Base-by-base conservation (phyloP, 2,113 vertebrate species). In the Copsychus sechellarum region DNA sequence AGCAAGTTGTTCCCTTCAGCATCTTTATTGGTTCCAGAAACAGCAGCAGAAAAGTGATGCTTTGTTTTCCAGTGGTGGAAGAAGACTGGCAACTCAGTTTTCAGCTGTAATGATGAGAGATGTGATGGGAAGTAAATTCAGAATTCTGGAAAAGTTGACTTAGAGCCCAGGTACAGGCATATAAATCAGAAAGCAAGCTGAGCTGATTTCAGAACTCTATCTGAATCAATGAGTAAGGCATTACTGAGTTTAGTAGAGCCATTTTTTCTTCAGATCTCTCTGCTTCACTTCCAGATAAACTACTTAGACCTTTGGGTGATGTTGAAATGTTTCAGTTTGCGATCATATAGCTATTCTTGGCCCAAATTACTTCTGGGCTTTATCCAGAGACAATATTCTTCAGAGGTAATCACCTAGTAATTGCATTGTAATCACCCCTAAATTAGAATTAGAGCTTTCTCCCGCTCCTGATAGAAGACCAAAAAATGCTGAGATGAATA, bases 11-110 rank as follows among this genome's bases (percentile, higher is more conserved):
- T 87, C 43, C 61, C 43, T 82, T 92, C 9, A 2, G 45, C 76
- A 80, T 82, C 82, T 87, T 91, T 65, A 74, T 14, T 87, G 31
- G 82, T 90, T 91, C 78, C 90, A 91, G 78, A n/a, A 43, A 56
- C n/a, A 82, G 78, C 43, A 62, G 65, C 70, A 67, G 48, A 23
- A 91, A 89, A 89, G 33, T 0, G 0, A 56, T 48, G 47, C 43
- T 81, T 87, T 91, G 47, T 87, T 92, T 81, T 77, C 61, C n/a
- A 23, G 40, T 38, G 43, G n/a, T 51, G 14, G 69, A 62, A 36
- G 69, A 79, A 84, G 93, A 43, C 22, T 43, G 51, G 53, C 36
- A 67, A 20, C 24, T 84, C 20, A 1, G 48, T 85, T 96, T 57
- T 90, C 22, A n/a, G 26, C 57, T 93, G 93, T 88, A 69, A 23